Evolutionary conservation across 2,113 vertebrate species (phyloP).

Genomic region (Myrmecobius fasciatus): DNA sequence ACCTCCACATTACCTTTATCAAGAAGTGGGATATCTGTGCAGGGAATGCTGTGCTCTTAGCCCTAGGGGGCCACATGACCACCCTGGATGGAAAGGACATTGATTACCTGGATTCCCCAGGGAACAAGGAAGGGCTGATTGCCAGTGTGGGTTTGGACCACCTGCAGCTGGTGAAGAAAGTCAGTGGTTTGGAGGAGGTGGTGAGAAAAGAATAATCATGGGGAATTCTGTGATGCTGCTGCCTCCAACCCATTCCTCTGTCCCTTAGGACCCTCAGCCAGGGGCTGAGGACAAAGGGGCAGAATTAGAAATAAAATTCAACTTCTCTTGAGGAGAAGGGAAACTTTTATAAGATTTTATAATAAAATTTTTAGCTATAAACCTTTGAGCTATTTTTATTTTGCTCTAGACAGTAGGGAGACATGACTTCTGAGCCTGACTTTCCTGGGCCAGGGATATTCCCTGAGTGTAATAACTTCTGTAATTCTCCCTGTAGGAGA

Average conservation of each 20-base stretch:
- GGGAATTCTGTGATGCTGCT: not conserved
- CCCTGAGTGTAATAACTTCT: not conserved
- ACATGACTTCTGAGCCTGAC: not conserved
- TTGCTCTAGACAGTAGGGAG: not conserved
- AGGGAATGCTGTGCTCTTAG: slow-evolving; percentile 77
- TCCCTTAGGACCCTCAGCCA: not conserved
- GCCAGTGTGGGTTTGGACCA: slow-evolving; percentile 81
- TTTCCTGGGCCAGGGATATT: not conserved
- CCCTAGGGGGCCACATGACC: slow-evolving; percentile 82
- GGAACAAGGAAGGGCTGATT: slow-evolving; percentile 81
- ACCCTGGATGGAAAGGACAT: slow-evolving; percentile 83
- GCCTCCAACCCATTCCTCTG: no score
- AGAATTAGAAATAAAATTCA: not conserved
- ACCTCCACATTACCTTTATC: slow-evolving; percentile 82
- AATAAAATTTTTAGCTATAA: not conserved
- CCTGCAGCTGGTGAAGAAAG: slow-evolving; percentile 75
- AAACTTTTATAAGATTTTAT: not conserved
- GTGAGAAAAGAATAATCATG: fast-evolving
- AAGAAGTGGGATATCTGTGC: slow-evolving; percentile 88
- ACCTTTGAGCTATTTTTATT: not conserved
- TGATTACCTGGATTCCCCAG: slow-evolving; percentile 77
- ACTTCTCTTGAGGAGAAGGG: slow-evolving; percentile 16
- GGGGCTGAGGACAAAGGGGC: not conserved
- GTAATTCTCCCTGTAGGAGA: not conserved
- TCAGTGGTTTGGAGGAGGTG: not conserved